Conservation (phyloP, 2,888 invertebrate species). For the Cephalotes varians region DNA sequence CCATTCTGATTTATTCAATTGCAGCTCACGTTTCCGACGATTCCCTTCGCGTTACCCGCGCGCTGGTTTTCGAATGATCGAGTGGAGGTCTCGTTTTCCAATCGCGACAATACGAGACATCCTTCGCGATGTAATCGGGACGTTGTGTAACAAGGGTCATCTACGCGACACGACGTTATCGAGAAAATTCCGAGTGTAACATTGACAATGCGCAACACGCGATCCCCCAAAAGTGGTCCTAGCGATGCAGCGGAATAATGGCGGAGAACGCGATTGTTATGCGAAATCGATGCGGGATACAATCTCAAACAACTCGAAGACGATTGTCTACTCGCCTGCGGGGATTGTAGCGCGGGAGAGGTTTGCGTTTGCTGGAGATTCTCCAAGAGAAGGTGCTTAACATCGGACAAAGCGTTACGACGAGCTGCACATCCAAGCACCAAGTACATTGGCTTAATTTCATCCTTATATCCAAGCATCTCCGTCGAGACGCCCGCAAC, state of each 20-base stretch:
- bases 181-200: slow-evolving; percentile 37
- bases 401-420: slow-evolving; percentile 1
- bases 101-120: slow-evolving; percentile 3
- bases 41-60: not conserved
- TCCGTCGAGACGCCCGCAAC: not conserved
- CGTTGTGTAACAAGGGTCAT: slow-evolving; percentile 18
- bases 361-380: slow-evolving; percentile 2
- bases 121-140: slow-evolving; percentile 10
- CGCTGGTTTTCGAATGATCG: slow-evolving; percentile 6
- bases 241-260: slow-evolving; percentile 22
- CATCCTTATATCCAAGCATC: not conserved
- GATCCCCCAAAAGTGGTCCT: slow-evolving; percentile 22
- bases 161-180: slow-evolving; percentile 22
- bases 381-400: not conserved
- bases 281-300: slow-evolving; percentile 39
- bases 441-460: slow-evolving; percentile 20
- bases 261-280: slow-evolving; percentile 38
- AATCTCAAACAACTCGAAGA: slow-evolving; percentile 20
- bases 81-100: slow-evolving; percentile 19
- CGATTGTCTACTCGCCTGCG: slow-evolving; percentile 10
- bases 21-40: not conserved
- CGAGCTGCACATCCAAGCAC: slow-evolving; percentile 7
- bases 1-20: slow-evolving; percentile 1
- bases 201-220: slow-evolving; percentile 18
- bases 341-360: not conserved